Conservation (phyloP, 1,140 invertebrate species). For the Drosophila dunni region DNA sequence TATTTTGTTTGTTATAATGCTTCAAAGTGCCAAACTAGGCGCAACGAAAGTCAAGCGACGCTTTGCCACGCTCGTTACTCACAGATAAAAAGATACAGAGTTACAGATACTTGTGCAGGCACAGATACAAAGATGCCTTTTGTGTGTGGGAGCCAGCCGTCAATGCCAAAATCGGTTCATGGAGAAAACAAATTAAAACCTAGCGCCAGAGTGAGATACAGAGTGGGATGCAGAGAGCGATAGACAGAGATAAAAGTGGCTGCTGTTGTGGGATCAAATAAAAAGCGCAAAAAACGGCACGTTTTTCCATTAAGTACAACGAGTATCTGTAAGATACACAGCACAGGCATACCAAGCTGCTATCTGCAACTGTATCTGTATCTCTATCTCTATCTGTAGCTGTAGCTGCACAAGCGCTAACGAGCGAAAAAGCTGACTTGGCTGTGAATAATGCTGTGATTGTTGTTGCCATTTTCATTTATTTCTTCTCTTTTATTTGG, state of each 20-base stretch:
- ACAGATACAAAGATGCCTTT: slow-evolving; percentile 15
- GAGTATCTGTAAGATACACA: slow-evolving; percentile 55
- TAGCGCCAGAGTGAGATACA: slow-evolving; percentile 1
- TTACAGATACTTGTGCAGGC: not conserved
- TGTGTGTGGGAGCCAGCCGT: slow-evolving; percentile 43
- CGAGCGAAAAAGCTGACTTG: slow-evolving; percentile 56
- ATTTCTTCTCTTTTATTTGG: not conserved
- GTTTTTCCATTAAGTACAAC: slow-evolving; percentile 57
- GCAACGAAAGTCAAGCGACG: slow-evolving; percentile 63
- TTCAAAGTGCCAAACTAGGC: slow-evolving; percentile 37
- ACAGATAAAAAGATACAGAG: slow-evolving; percentile 31
- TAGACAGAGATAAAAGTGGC: not conserved
- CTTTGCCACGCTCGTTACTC: slow-evolving; percentile 58
- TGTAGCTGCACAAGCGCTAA: slow-evolving; percentile 34
- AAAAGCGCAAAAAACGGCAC: slow-evolving; percentile 33
- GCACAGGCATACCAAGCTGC: slow-evolving; percentile 6
- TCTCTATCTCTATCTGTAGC: not conserved
- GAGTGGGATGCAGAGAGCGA: not conserved
- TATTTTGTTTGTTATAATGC: not conserved
- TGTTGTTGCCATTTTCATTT: slow-evolving; percentile 29
- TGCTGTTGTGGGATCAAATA: slow-evolving; percentile 20
- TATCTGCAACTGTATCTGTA: slow-evolving; percentile 22
- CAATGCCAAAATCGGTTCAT: slow-evolving; percentile 56
- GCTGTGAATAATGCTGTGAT: slow-evolving; percentile 43
- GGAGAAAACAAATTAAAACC: slow-evolving; percentile 54